Base-by-base conservation (phyloP, 2,888 invertebrate genomes). In the Cataglyphis albicans region DNA sequence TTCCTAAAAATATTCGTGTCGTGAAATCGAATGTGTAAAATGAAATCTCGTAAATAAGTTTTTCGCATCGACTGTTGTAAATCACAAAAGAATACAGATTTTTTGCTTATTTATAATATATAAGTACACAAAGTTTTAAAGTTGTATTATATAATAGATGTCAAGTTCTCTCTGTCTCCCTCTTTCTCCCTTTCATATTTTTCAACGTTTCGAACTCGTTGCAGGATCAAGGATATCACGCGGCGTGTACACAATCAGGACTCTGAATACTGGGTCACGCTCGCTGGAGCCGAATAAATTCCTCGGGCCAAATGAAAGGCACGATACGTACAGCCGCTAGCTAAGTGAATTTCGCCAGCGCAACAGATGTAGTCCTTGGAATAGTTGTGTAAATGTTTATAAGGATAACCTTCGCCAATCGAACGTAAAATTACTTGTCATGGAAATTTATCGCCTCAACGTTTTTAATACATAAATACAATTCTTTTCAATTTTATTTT, bases 231-330 rank as follows among this genome's bases (percentile, higher is more conserved):
- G 78, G 72, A 78, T 78, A 78, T 64, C 25, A 18, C 25, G 38
- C n/a, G 32, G 12, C 44, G 21, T n/a, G 41, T 38, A 18, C 38
- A 32, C 57, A 52, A 29, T 44, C 41, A 59, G 59, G 44, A 78
- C 21, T 70, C 70, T 44, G 70, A 57, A 78, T 78, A 70, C 78
- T 78, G 10, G 78, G 59, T 68, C 78, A 78, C 55, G 52, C 70
- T 78, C 57, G 21, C 12, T 35, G 25, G 59, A 78, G 70, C 38
- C 44, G 32, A 10, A 6, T 57, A 32, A 70, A 68, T 68, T 78
- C 59, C 44, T 78, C 70, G 21, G 32, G 32, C 70, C n/a, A 70
- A 59, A 78, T 78, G 70, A 78, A 57, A 78, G 78, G 70, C 57
- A 55, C 70, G 41, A 67, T 29, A 78, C 44, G 44, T 12, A 70